Evolutionary conservation across 2,888 invertebrate species (phyloP).

Genomic region (Hesperia comma): DNA sequence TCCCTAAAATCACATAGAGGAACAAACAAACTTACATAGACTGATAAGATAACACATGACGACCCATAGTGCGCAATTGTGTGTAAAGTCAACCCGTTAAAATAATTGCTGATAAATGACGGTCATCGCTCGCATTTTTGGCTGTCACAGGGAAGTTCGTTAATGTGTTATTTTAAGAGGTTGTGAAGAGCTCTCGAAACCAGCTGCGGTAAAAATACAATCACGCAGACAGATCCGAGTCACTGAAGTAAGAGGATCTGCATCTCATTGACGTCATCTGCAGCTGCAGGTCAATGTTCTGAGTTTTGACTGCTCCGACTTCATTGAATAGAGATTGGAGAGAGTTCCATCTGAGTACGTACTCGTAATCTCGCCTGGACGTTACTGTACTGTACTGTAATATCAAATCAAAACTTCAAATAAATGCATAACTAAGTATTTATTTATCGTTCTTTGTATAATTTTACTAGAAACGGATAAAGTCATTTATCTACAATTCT

Average conservation of each 20-base stretch:
- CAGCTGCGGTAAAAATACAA: slow-evolving; percentile 5
- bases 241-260: slow-evolving; percentile 2
- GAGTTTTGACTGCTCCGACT: slow-evolving; percentile 5
- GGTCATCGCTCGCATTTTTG: background rate
- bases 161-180: background rate
- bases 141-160: background rate
- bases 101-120: too few species aligned
- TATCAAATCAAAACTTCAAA: too few species aligned
- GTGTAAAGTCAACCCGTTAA: too few species aligned
- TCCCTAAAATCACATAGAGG: too few species aligned
- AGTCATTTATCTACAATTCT: too few species aligned
- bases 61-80: too few species aligned
- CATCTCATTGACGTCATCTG: slow-evolving; percentile 22
- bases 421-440: too few species aligned
- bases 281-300: slow-evolving; percentile 9
- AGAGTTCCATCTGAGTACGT: background rate
- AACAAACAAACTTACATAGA: too few species aligned
- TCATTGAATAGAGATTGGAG: background rate
- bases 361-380: background rate
- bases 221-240: background rate
- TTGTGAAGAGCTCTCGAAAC: slow-evolving; percentile 3
- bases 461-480: too few species aligned
- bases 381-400: background rate
- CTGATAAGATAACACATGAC: too few species aligned
- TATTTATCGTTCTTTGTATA: too few species aligned